Conservation (phyloP, 2,797 vertebrate species). For the Lagocephalus sceleratus region DNA sequence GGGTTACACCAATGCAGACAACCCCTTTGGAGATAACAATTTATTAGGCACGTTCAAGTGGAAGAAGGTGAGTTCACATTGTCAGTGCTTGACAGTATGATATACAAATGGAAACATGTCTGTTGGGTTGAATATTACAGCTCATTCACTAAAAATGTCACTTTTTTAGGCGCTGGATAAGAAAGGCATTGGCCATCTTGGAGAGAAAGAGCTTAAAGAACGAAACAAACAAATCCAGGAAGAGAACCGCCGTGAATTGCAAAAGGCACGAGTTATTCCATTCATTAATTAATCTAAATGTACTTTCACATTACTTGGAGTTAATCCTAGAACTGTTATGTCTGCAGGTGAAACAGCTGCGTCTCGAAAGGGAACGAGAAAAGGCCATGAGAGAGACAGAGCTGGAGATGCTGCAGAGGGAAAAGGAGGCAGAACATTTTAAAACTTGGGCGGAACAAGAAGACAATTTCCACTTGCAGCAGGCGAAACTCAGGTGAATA, state of each 20-base stretch:
- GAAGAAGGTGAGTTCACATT: conserved; percentile 83
- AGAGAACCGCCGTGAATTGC: conserved; percentile 95
- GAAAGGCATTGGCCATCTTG: conserved; percentile 93
- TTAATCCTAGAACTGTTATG: background rate
- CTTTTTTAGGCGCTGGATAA: conserved; percentile 85
- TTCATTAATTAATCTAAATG: background rate
- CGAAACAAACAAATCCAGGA: conserved; percentile 95
- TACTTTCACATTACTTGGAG: no score
- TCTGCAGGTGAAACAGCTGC: conserved; percentile 91
- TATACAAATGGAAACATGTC: no score
- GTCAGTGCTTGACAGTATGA: no score
- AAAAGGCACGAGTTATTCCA: conserved; percentile 81
- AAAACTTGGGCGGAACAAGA: conserved; percentile 99
- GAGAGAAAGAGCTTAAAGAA: conserved; percentile 95
- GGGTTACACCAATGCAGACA: conserved; percentile 98
- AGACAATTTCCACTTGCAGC: conserved; percentile 96
- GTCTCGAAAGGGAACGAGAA: conserved; percentile 92
- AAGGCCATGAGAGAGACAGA: conserved; percentile 96
- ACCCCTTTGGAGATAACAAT: conserved; percentile 98
- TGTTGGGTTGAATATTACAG: conserved; percentile 1
- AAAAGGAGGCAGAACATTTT: conserved; percentile 97
- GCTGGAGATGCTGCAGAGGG: conserved; percentile 95
- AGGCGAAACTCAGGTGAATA: conserved; percentile 90
- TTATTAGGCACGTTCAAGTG: conserved; percentile 95
- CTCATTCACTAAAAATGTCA: background rate